Percentiles rank a stretch among this genome's conserved stretches.
Evolutionary conservation across 1,140 invertebrate species (phyloP).

Genomic region (Eulimnadia texana): DNA sequence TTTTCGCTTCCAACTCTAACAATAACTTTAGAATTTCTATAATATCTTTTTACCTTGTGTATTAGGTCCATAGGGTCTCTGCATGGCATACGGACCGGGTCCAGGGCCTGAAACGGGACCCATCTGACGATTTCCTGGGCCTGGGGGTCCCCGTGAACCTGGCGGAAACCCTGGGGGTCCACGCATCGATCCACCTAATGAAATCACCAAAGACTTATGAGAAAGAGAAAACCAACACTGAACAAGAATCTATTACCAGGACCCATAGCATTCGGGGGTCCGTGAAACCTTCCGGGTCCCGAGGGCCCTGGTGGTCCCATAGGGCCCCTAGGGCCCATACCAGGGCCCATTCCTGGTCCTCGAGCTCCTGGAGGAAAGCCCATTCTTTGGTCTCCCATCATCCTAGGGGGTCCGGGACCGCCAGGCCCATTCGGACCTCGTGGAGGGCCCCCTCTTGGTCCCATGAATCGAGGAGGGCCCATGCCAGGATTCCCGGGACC

Average conservation of each 20-base stretch:
- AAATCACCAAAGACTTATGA: not conserved
- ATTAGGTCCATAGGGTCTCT: not conserved
- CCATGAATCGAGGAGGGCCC: slow-evolving; percentile 17
- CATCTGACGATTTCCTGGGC: slow-evolving; percentile 11
- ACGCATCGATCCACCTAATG: slow-evolving; percentile 3
- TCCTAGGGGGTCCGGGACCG: not conserved
- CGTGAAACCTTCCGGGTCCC: slow-evolving; percentile 10
- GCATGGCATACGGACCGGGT: not conserved
- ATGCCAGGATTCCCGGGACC: slow-evolving; percentile 11
- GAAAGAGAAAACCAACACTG: not conserved
- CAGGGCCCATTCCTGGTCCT: slow-evolving; percentile 15
- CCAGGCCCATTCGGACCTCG: not conserved
- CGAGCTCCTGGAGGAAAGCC: slow-evolving; percentile 1
- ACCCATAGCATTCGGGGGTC: not conserved
- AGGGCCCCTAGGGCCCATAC: slow-evolving; percentile 6
- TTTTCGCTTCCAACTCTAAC: too few species aligned
- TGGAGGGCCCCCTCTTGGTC: slow-evolving; percentile 2
- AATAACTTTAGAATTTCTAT: too few species aligned
- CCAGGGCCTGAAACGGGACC: slow-evolving; percentile 1
- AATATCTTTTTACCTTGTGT: not conserved
- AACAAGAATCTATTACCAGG: not conserved
- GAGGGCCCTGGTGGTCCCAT: not conserved
- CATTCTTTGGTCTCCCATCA: not conserved
- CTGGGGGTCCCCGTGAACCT: slow-evolving; percentile 15
- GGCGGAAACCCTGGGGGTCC: slow-evolving; percentile 20